Conservation (phyloP, 2,113 vertebrate genomes). For the Oreotragus oreotragus region DNA sequence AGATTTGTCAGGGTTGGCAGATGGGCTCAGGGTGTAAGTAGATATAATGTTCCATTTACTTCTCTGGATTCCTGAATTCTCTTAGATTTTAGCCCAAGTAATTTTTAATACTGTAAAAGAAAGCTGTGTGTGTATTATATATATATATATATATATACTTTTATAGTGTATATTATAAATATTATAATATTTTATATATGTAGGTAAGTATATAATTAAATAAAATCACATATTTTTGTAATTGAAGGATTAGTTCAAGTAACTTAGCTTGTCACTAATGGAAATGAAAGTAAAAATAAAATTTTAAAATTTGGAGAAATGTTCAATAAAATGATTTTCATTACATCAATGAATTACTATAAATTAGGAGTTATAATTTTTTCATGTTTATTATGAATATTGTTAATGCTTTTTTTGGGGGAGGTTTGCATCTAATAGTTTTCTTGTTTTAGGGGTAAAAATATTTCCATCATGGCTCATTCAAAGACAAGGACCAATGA, state of each 20-base stretch:
- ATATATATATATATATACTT: background rate
- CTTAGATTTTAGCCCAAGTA: background rate
- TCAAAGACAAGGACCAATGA: constrained; percentile 97
- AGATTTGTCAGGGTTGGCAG: background rate
- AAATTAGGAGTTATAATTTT: background rate
- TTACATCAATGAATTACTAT: background rate
- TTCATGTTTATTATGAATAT: background rate
- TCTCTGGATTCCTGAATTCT: background rate
- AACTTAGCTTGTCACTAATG: background rate
- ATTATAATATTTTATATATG: background rate
- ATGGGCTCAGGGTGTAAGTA: background rate
- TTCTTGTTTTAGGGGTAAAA: constrained; percentile 80
- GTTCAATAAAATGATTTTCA: background rate
- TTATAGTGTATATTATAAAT: background rate
- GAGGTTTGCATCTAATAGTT: constrained; percentile 43
- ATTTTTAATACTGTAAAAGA: background rate
- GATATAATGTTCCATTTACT: background rate
- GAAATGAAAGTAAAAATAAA: constrained; percentile 6
- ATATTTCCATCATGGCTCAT: constrained; percentile 95
- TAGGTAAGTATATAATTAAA: background rate
- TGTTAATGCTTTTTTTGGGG: background rate
- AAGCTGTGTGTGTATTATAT: background rate
- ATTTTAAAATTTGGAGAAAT: background rate
- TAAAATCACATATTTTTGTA: background rate
- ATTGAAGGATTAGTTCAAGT: background rate